Evolutionary conservation across 2,888 invertebrate species (phyloP).

Genomic region (Torymus tubicola): DNA sequence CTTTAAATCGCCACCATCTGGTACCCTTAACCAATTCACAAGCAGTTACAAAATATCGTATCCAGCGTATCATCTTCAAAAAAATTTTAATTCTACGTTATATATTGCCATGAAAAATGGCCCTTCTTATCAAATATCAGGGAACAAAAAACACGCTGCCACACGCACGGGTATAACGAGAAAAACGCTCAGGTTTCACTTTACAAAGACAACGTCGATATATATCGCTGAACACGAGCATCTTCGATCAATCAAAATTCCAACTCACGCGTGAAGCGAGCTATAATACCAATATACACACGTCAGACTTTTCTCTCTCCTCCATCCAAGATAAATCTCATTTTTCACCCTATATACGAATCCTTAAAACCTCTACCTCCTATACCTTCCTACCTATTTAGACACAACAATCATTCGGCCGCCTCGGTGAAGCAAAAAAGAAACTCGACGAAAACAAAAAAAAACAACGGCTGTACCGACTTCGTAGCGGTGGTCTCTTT

Average conservation of each 20-base stretch:
- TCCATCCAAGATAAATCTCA: background rate
- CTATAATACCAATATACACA: too few species aligned
- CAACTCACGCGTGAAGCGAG: too few species aligned
- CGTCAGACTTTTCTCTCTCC: too few species aligned
- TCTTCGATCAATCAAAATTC: background rate
- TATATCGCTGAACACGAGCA: background rate
- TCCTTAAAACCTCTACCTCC: background rate
- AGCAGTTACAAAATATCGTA: too few species aligned
- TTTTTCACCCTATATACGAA: conserved; percentile 19
- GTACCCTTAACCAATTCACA: too few species aligned
- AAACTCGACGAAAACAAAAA: background rate
- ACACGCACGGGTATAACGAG: too few species aligned
- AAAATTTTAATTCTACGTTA: too few species aligned
- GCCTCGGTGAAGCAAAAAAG: background rate
- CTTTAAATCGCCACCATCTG: too few species aligned
- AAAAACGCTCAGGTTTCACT: background rate
- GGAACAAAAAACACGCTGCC: too few species aligned
- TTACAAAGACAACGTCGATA: background rate
- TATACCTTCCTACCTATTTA: conserved; percentile 25
- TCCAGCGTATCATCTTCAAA: too few species aligned
- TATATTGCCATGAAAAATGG: too few species aligned
- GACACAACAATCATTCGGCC: conserved; percentile 34
- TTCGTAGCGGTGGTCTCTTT: conserved; percentile 1
- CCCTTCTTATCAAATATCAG: too few species aligned
- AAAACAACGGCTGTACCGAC: background rate